Evolutionary conservation across 2,797 vertebrate species (phyloP).

Genomic region (Lacerta viridis): DNA sequence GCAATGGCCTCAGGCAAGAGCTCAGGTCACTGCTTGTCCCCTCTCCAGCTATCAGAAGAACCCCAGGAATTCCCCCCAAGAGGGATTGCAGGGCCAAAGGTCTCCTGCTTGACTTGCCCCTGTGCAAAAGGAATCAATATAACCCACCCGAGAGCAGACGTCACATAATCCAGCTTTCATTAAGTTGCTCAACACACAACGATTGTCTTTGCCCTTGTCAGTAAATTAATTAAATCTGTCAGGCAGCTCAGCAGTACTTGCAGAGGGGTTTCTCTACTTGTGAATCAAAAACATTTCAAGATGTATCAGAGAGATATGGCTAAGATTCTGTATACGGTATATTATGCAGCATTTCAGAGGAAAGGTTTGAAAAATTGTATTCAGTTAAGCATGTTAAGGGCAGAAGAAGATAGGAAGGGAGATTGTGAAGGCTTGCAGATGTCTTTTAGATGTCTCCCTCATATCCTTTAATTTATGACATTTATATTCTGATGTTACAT

Average conservation of each 20-base stretch:
- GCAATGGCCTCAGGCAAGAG: not conserved
- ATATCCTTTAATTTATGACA: too few species aligned
- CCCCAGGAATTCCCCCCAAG: not conserved
- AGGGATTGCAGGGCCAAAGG: accelerated
- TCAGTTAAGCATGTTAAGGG: not conserved
- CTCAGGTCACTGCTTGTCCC: not conserved
- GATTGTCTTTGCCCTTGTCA: not conserved
- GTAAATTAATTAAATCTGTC: not conserved
- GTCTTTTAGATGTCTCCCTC: too few species aligned
- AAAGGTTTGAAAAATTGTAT: slow-evolving; percentile 2
- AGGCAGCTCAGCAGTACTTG: not conserved
- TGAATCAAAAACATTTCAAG: not conserved
- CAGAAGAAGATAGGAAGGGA: not conserved
- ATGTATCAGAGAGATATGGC: not conserved
- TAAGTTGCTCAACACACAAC: not conserved
- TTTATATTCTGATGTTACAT: not conserved
- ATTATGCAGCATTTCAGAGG: not conserved
- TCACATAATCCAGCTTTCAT: not conserved
- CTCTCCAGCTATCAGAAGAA: not conserved
- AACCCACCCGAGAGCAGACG: not conserved
- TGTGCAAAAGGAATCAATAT: not conserved
- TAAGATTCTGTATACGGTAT: not conserved
- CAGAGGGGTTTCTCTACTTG: not conserved
- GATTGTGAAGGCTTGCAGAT: not conserved
- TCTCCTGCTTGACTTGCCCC: not conserved